Evolutionary conservation across 2,888 invertebrate species (phyloP).

Genomic region (Smittia sp.): DNA sequence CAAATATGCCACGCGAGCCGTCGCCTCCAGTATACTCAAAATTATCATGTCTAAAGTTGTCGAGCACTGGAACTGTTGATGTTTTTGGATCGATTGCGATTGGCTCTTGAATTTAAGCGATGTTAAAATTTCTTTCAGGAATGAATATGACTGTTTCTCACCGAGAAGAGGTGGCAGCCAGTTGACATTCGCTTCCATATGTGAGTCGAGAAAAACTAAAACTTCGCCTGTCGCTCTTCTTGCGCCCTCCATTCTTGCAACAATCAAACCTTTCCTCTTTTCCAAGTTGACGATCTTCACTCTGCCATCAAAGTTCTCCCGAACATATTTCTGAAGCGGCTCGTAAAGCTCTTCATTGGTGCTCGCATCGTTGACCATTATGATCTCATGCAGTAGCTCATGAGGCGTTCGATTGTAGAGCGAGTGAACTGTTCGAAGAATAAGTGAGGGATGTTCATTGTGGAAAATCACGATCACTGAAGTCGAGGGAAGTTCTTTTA

Average conservation of each 20-base stretch:
- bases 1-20: neutral
- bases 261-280: constrained; percentile 80
- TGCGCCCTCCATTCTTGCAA: constrained; percentile 86
- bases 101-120: constrained; percentile 57
- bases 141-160: no score
- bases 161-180: no score
- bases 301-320: constrained; percentile 51
- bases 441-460: neutral
- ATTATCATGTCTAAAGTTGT: neutral
- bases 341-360: constrained; percentile 54
- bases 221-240: constrained; percentile 77
- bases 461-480: constrained; percentile 25
- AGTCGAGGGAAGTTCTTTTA: constrained; percentile 5
- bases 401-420: constrained; percentile 17
- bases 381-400: constrained; percentile 48
- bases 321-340: constrained; percentile 53
- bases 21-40: constrained; percentile 19
- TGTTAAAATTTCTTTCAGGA: no score
- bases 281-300: constrained; percentile 72
- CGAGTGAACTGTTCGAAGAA: constrained; percentile 5
- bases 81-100: constrained; percentile 16
- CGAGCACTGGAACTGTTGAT: constrained; percentile 39
- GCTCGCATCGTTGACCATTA: constrained; percentile 56
- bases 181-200: constrained; percentile 70
- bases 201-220: constrained; percentile 88